These are phyloP conservation scores for Boleophthalmus pectinirostris DNA, from an alignment of 2,113 vertebrate genomes.

Conservation along the genomic window DNA sequence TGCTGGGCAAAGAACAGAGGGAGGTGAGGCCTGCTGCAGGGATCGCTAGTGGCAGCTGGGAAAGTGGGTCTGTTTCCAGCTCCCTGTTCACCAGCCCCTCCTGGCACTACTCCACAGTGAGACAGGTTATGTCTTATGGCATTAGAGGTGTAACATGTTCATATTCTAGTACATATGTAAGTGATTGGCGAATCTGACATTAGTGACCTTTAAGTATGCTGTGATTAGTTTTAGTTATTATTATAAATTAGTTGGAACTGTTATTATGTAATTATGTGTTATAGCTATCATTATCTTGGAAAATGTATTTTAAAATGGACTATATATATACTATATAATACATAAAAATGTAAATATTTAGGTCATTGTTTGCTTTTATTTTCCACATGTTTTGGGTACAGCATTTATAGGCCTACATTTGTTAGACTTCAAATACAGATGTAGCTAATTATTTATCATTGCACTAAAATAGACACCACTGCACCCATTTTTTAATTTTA, in stretches of 20 bases:
- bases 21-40: not conserved
- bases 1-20: constrained; percentile 4
- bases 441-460: not conserved
- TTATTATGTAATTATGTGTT: too few species aligned
- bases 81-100: not conserved
- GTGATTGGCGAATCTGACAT: too few species aligned
- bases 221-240: too few species aligned
- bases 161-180: not conserved
- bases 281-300: not conserved
- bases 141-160: not conserved
- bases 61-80: constrained; percentile 2
- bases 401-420: not conserved
- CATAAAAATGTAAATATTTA: not conserved
- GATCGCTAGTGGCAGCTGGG: constrained; percentile 5
- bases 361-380: not conserved
- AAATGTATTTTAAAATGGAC: too few species aligned
- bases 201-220: too few species aligned
- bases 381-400: not conserved
- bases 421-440: not conserved
- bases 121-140: not conserved
- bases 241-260: too few species aligned
- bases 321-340: not conserved
- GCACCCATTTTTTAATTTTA: not conserved
- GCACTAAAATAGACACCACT: not conserved
- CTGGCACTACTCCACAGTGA: not conserved